Conservation (phyloP, 35 echinoderm and acorn worm species). For the Lytechinus pictus region DNA sequence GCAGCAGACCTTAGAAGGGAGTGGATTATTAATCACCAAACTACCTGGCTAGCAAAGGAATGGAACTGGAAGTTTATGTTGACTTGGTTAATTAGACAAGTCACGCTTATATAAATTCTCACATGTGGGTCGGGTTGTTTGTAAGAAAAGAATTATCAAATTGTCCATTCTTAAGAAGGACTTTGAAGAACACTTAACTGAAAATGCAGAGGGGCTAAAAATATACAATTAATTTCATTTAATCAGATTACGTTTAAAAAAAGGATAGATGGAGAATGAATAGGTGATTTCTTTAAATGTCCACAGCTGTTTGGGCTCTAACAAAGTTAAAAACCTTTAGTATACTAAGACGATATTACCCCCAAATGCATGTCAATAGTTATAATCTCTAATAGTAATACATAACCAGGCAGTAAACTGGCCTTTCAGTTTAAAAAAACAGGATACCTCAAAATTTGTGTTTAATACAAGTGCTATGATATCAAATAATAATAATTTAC, state of each 20-base stretch:
- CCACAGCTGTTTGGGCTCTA: too few species aligned
- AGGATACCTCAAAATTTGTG: too few species aligned
- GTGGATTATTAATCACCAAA: background rate
- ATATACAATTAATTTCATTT: background rate
- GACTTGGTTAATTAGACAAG: slow-evolving; percentile 11
- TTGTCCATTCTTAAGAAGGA: background rate
- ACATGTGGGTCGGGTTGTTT: background rate
- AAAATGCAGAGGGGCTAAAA: background rate
- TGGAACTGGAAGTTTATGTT: background rate
- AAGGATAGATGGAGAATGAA: background rate
- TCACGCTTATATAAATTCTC: background rate
- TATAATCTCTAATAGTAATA: too few species aligned
- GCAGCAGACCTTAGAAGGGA: background rate
- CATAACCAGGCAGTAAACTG: too few species aligned
- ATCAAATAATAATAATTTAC: too few species aligned
- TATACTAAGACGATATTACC: too few species aligned
- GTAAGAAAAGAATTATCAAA: background rate
- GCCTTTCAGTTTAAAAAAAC: too few species aligned
- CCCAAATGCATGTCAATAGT: too few species aligned
- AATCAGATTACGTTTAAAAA: background rate
- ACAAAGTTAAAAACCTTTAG: too few species aligned
- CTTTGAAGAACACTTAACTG: background rate
- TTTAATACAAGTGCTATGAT: too few species aligned
- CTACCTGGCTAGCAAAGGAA: background rate
- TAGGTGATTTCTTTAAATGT: too few species aligned